phyloP scores from a whole-genome alignment of 2,888 invertebrate genomes.

The Ormyrus rosae region DNA sequence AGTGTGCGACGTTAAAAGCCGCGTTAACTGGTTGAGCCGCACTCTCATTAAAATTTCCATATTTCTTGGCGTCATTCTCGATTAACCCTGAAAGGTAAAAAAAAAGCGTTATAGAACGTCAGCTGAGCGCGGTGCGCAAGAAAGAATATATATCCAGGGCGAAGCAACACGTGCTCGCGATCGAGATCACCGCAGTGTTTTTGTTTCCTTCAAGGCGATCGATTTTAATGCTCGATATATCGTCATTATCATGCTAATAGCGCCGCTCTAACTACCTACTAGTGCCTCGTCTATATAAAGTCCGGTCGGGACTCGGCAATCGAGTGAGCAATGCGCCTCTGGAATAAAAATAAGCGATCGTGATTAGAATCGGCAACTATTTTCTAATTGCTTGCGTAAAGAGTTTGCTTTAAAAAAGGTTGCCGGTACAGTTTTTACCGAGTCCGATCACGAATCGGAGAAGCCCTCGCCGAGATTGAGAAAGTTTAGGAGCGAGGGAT shows the following conservation, averaged over 20 bases:
- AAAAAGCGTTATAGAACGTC: not conserved
- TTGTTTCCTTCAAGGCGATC: conserved; percentile 16
- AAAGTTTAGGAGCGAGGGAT: no score
- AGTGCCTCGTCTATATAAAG: conserved; percentile 33
- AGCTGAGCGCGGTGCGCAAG: not conserved
- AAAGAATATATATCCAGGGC: not conserved
- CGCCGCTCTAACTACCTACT: not conserved
- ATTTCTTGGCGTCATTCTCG: not conserved
- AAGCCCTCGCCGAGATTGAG: not conserved
- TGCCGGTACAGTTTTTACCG: not conserved
- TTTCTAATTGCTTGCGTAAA: conserved; percentile 44
- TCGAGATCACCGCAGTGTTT: not conserved
- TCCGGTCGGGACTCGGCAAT: not conserved
- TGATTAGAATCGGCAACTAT: conserved; percentile 40
- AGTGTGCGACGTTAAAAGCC: no score
- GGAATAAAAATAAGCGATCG: conserved; percentile 18
- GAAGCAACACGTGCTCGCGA: not conserved
- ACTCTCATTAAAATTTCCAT: no score
- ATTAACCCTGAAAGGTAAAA: not conserved
- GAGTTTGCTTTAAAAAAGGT: not conserved
- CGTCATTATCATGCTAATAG: conserved; percentile 52
- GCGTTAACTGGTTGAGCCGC: no score
- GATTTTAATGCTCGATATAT: conserved; percentile 41
- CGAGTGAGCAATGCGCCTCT: conserved; percentile 14
- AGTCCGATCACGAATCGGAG: not conserved